These are phyloP conservation scores for Tauraco erythrolophus DNA, from an alignment of 2,113 vertebrate genomes.

Conservation along the genomic window DNA sequence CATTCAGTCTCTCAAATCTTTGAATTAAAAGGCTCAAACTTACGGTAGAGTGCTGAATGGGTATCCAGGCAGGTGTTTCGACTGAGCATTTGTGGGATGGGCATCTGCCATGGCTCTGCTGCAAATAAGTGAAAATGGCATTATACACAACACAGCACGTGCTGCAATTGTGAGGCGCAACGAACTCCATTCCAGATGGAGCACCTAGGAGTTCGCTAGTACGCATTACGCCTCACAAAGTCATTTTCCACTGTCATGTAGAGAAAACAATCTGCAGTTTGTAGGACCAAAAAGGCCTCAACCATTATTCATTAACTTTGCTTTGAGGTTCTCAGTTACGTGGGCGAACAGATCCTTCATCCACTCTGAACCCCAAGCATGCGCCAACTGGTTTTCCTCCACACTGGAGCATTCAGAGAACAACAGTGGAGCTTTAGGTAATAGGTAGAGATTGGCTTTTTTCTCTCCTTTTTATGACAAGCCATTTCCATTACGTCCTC, in stretches of 20 bases:
- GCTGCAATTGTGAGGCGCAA: background rate
- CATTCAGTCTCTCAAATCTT: constrained; percentile 44
- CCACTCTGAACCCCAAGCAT: background rate
- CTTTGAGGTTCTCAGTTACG: background rate
- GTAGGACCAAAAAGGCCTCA: background rate
- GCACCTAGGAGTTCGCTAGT: background rate
- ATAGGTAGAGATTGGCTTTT: background rate
- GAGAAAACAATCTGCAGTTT: background rate
- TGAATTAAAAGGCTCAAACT: constrained; percentile 73
- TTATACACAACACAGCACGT: constrained; percentile 50
- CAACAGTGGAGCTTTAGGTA: background rate
- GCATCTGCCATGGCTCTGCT: constrained; percentile 83
- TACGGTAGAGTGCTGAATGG: constrained; percentile 82
- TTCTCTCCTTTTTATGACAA: background rate
- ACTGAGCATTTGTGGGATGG: constrained; percentile 81
- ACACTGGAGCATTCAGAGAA: background rate
- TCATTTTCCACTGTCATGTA: constrained; percentile 13
- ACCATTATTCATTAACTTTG: background rate
- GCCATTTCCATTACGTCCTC: background rate
- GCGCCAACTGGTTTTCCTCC: background rate
- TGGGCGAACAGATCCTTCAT: background rate
- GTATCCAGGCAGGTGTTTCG: constrained; percentile 81
- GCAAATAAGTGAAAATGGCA: constrained; percentile 73
- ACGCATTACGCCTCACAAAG: background rate
- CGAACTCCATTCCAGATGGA: background rate